Evolutionary conservation across 2,888 invertebrate genomes (phyloP).

Genomic region (Microplitis manilae): DNA sequence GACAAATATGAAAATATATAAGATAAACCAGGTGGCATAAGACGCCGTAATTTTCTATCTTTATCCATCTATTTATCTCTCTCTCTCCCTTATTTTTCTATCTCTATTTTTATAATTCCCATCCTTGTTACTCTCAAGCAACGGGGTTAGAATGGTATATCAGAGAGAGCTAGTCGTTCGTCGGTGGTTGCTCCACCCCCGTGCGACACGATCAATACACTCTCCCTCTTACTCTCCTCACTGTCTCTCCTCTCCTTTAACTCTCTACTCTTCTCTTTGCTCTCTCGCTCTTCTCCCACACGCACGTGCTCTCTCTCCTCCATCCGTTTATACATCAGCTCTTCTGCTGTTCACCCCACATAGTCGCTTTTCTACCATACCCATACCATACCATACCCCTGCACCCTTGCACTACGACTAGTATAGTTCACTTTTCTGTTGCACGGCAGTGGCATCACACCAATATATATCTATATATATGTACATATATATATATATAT

Average conservation of each 20-base stretch:
- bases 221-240: slow-evolving; percentile 59
- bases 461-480: neutral
- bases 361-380: slow-evolving; percentile 34
- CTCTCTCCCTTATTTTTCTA: slow-evolving; percentile 25
- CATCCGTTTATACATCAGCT: slow-evolving; percentile 42
- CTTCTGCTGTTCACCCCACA: slow-evolving; percentile 6
- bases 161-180: slow-evolving; percentile 51
- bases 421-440: slow-evolving; percentile 34
- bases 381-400: neutral
- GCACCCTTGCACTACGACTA: neutral
- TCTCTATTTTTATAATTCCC: slow-evolving; percentile 35
- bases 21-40: slow-evolving; percentile 23
- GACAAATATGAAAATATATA: slow-evolving; percentile 12
- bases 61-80: slow-evolving; percentile 11
- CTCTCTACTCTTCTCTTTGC: slow-evolving; percentile 35
- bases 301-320: slow-evolving; percentile 38
- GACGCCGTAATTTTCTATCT: slow-evolving; percentile 31
- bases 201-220: slow-evolving; percentile 71
- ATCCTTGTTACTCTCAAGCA: slow-evolving; percentile 46
- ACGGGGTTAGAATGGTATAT: slow-evolving; percentile 38
- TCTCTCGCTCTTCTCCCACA: slow-evolving; percentile 43
- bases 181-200: slow-evolving; percentile 68
- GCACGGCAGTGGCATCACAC: neutral
- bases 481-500: neutral
- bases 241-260: slow-evolving; percentile 43